Base-by-base conservation (phyloP, 2,888 invertebrate species). In the Odontocolon sp. region DNA sequence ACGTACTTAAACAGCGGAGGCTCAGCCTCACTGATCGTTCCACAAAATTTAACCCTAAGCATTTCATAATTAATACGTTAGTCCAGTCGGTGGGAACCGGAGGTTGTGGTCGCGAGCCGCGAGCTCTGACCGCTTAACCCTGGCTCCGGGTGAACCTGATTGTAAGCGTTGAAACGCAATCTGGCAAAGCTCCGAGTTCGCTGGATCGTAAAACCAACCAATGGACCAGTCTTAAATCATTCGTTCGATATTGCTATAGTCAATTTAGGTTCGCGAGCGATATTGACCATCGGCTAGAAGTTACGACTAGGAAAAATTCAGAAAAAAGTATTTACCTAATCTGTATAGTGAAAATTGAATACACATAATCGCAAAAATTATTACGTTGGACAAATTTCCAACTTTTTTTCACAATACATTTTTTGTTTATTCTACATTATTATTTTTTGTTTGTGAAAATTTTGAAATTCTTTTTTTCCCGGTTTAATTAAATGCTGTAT, bases 21-120 rank as follows among this genome's bases (percentile, higher is more conserved):
- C 63, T 78, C 64, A 47, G n/a, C n/a, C 61, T 66, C 77, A 76
- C 78, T 82, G 80, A 67, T 76, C 85, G 86, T 88, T 88, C 87
- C 86, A 87, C 83, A 87, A 87, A 88, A 88, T 88, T 88, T 82
- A 87, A 87, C 86, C 80, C 83, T 80, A 78, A 85, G 83, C 79
- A 85, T 86, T 86, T 81, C 82, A 79, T 85, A 88, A 89, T 89
- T 89, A 88, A 89, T 89, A 88, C 83, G 84, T 82, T 82, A 76
- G 80, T 63, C 68, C 64, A 33, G 40, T 57, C 82, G 85, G 84
- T 87, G 88, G 84, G 87, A 88, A 87, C 84, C 87, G 85, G 87
- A 88, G 86, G 78, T 86, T 87, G 89, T 82, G 88, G 89, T 89
- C 69, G 74, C 64, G 73, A 66, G 61, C 66, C 68, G 70, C 64